Evolutionary conservation across 2,888 invertebrate species (phyloP).

Genomic region (Apomyelois bistriatella): DNA sequence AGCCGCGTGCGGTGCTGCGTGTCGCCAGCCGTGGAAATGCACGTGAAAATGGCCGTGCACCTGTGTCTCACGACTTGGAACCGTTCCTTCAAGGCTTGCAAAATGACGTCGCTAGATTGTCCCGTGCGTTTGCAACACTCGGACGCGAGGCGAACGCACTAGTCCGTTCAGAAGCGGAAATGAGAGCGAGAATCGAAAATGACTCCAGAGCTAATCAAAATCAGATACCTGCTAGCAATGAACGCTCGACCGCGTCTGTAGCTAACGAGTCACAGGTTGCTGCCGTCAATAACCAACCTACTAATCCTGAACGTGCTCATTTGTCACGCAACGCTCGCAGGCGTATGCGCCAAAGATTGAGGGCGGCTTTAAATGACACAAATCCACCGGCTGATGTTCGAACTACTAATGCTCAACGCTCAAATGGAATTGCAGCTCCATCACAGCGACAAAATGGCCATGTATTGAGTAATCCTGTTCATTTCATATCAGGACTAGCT

Average conservation of each 20-base stretch:
- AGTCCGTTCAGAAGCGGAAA: conserved; percentile 47
- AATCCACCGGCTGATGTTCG: conserved; percentile 24
- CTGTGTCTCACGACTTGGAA: conserved; percentile 41
- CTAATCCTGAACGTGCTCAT: conserved; percentile 19
- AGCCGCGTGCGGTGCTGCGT: conserved; percentile 64
- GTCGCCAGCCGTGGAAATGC: conserved; percentile 57
- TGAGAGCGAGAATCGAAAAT: conserved; percentile 41
- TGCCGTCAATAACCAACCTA: conserved; percentile 23
- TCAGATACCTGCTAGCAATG: background rate
- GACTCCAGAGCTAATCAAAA: conserved; percentile 18
- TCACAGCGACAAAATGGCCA: conserved; percentile 31
- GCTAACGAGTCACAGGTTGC: conserved; percentile 21
- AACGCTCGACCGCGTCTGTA: conserved; percentile 18
- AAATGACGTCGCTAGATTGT: conserved; percentile 55
- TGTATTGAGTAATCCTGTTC: conserved; percentile 19
- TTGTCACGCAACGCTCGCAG: conserved; percentile 60
- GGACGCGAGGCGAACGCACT: conserved; percentile 53
- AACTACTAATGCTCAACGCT: conserved; percentile 22
- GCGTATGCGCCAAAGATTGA: conserved; percentile 55
- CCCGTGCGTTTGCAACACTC: conserved; percentile 57
- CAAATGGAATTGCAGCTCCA: conserved; percentile 14
- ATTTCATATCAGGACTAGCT: conserved; percentile 22
- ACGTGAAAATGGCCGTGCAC: conserved; percentile 25
- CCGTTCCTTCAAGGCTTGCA: conserved; percentile 59
- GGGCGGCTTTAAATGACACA: conserved; percentile 45